phyloP scores from a whole-genome alignment of 2,888 invertebrate species.

The Mylabris sibirica region DNA sequence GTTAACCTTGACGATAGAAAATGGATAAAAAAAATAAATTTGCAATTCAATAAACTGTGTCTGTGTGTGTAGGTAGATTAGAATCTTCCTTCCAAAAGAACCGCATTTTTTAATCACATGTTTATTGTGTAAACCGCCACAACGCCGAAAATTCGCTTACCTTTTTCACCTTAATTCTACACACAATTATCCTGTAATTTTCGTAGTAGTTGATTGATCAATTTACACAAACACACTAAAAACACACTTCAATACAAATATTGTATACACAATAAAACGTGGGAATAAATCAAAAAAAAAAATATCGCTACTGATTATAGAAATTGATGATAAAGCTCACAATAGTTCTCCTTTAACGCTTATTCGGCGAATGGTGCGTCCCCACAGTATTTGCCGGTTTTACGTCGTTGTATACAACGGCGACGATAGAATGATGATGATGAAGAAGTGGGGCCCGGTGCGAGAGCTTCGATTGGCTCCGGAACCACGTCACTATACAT shows the following conservation, averaged over 20 bases:
- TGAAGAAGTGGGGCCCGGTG: slow-evolving; percentile 42
- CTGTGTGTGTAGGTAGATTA: not conserved
- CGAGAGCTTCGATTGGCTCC: slow-evolving; percentile 36
- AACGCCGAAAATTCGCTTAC: slow-evolving; percentile 7
- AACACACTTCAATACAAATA: not conserved
- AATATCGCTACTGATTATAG: not conserved
- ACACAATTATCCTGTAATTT: not conserved
- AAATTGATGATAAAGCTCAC: not conserved
- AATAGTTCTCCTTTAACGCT: not conserved
- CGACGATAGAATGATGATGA: slow-evolving; percentile 13
- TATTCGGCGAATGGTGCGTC: slow-evolving; percentile 38
- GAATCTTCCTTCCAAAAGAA: not conserved
- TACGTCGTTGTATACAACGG: slow-evolving; percentile 31
- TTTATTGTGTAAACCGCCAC: not conserved
- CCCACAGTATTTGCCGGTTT: slow-evolving; percentile 45
- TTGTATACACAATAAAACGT: not conserved
- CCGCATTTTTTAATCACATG: not conserved
- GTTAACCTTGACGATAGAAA: not conserved
- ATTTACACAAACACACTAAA: not conserved
- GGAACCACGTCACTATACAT: slow-evolving; percentile 39
- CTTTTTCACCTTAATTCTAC: not conserved
- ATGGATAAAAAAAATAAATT: not conserved
- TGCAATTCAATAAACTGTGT: not conserved
- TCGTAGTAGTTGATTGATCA: too few relatives aligned
- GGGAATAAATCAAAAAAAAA: not conserved